Base-by-base conservation (phyloP, 2,888 invertebrate species). In the Crocallis elinguaria region DNA sequence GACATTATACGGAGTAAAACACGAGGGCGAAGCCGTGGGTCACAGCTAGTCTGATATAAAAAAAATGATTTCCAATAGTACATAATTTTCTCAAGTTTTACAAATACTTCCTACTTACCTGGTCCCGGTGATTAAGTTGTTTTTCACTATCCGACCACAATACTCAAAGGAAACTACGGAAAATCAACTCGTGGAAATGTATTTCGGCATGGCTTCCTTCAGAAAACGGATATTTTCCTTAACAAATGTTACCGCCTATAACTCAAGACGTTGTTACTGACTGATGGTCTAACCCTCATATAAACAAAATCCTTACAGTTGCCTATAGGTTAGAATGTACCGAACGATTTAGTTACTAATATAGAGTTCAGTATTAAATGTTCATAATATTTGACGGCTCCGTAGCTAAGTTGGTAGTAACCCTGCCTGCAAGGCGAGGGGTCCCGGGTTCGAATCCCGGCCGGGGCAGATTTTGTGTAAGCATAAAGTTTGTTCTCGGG, bases 171-270 rank as follows among this genome's bases (percentile, higher is more conserved):
- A 37, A 52, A 51, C 54, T 43, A 50, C 35, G 49, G 38, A 57
- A 62, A 60, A 54, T 57, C 54, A 50, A 60, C 48, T 53, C 41
- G 32, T 30, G 36, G 41, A 62, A 62, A 52, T 58, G 54, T 45
- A 51, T 55, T 46, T 21, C 42, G 44, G 39, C 39, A 44, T 23
- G 30, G 39, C 13, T 35, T 52, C 32, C 37, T 33, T 1, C 27
- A 55, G 45, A 55, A 45, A 39, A 36, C 33, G 37, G 17, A 50
- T 44, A 46, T 44, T 45, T 54, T 37, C 29, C 21, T n/a, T 43
- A 56, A 46, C 38, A 50, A 56, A 46, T 39, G 50, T 38, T 56
- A 36, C 50, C 44, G 44, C 37, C 42, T 33, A 43, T 55, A 56
- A 46, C 42, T 56, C 50, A 55, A 17, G 14, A 43, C 50, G 29